Evolutionary conservation across 1,140 invertebrate genomes (phyloP).

Genomic region (Colletes gigas): DNA sequence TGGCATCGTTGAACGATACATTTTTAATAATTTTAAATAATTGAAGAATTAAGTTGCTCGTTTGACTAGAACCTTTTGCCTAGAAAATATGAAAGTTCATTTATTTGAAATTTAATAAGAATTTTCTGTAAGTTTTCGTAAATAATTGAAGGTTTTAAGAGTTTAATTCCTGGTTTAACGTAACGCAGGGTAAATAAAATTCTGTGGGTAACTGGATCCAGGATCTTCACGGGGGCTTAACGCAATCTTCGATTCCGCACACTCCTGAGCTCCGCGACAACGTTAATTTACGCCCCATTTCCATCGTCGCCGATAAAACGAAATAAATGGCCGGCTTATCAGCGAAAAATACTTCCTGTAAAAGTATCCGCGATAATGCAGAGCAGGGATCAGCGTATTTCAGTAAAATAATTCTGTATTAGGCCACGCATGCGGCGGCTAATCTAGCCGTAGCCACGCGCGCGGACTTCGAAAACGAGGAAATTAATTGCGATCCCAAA

Average conservation of each 20-base stretch:
- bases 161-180: too few species aligned
- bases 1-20: too few species aligned
- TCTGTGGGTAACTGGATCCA: too few species aligned
- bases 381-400: constrained; percentile 54
- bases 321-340: constrained; percentile 31
- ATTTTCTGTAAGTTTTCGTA: too few species aligned
- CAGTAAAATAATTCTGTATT: constrained; percentile 64
- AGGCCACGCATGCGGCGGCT: constrained; percentile 48
- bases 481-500: constrained; percentile 70
- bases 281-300: neutral
- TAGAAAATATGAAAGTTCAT: too few species aligned
- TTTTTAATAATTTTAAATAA: too few species aligned
- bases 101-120: too few species aligned
- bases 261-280: neutral
- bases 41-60: too few species aligned
- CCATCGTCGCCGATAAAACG: constrained; percentile 20
- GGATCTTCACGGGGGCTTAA: neutral
- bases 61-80: too few species aligned
- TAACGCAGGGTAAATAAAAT: too few species aligned
- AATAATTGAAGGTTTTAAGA: too few species aligned
- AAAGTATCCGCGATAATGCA: constrained; percentile 41
- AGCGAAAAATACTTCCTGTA: constrained; percentile 23
- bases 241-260: neutral
- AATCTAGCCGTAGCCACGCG: constrained; percentile 57
- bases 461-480: constrained; percentile 55